Conservation (phyloP, 2,797 vertebrate species). For the Sparus aurata region DNA sequence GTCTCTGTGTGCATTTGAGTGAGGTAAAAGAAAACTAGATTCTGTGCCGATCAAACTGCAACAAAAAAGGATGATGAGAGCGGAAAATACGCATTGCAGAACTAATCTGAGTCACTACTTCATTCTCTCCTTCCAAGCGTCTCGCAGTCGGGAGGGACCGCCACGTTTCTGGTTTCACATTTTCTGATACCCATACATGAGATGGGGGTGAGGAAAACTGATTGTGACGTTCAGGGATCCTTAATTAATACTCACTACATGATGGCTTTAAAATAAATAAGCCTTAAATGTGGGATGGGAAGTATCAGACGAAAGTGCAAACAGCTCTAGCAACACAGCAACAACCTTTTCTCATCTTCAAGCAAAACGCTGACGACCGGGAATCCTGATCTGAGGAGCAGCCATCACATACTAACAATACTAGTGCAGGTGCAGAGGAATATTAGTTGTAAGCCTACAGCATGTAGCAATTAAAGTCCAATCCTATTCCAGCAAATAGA, state of each 20-base stretch:
- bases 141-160: constrained; percentile 33
- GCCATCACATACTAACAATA: constrained; percentile 54
- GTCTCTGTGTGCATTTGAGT: constrained; percentile 39
- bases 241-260: constrained; percentile 39
- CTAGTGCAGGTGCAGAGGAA: constrained; percentile 57
- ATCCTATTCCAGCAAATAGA: constrained; percentile 68
- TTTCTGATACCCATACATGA: constrained; percentile 38
- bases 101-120: constrained; percentile 11
- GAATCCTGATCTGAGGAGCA: constrained; percentile 39
- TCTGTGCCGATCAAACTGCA: constrained; percentile 26
- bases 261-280: constrained; percentile 42
- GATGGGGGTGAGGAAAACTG: constrained; percentile 30
- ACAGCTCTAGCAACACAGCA: constrained; percentile 45
- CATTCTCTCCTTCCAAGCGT: background rate
- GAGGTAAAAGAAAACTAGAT: constrained; percentile 33
- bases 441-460: constrained; percentile 57
- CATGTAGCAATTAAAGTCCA: constrained; percentile 65
- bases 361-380: constrained; percentile 19
- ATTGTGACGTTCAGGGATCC: constrained; percentile 31
- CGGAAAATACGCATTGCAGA: constrained; percentile 24
- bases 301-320: constrained; percentile 61
- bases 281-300: constrained; percentile 49
- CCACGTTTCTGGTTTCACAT: constrained; percentile 38
- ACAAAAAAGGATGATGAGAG: constrained; percentile 11
- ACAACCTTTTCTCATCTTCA: constrained; percentile 30